Conservation (phyloP, 2,113 vertebrate species). For the Cyanoramphus novaezelandiae region DNA sequence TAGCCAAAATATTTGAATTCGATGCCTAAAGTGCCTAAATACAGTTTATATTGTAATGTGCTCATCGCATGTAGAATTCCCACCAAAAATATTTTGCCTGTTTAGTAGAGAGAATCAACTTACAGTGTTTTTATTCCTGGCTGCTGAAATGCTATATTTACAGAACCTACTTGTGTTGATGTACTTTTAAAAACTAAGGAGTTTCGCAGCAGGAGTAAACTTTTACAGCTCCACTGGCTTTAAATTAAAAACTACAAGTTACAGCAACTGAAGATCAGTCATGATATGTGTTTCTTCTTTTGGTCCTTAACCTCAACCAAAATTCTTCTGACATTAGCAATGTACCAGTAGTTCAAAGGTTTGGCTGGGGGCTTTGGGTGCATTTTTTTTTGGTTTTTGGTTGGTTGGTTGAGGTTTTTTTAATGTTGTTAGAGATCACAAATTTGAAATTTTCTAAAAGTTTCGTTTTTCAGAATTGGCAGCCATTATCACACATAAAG, state of each 20-base stretch:
- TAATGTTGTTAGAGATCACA: not conserved
- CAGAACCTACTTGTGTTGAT: not conserved
- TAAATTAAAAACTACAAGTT: not conserved
- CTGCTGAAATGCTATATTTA: not conserved
- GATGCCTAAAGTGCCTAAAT: not conserved
- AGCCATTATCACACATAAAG: not conserved
- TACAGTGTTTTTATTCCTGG: not conserved
- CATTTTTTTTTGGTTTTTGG: not conserved
- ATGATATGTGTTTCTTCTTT: accelerated
- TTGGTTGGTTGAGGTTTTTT: not conserved
- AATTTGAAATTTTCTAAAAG: not conserved
- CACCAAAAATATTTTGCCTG: not conserved
- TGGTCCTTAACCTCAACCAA: not conserved
- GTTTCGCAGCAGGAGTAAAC: not conserved
- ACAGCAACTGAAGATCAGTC: not conserved
- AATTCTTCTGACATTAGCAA: not conserved
- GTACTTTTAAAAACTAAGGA: not conserved
- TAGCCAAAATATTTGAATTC: not conserved
- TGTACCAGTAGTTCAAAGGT: not conserved
- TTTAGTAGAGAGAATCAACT: not conserved
- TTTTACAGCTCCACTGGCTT: not conserved
- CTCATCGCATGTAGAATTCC: not conserved
- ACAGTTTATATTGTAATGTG: not conserved
- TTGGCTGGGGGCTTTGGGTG: not conserved
- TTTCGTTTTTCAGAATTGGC: not conserved